A percentile compares a stretch with the other conserved stretches of the same genome.
These are phyloP conservation scores for Pterocles gutturalis DNA, from an alignment of 2,113 vertebrate genomes.

Conservation along the genomic window DNA sequence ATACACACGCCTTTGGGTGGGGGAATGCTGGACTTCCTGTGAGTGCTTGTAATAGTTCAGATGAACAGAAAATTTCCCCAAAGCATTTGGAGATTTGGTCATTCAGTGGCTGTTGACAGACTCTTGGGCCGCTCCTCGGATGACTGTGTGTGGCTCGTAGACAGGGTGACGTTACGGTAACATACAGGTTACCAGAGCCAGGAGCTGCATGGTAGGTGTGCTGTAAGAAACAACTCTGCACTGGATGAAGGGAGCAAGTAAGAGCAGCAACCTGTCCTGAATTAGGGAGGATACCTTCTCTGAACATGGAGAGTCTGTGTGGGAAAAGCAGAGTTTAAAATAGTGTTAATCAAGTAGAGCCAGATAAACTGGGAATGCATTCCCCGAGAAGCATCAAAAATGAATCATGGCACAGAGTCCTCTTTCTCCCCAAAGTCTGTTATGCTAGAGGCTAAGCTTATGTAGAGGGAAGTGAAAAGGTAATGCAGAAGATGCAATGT, in stretches of 20 bases:
- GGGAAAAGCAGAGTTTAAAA: neutral
- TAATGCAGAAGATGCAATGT: neutral
- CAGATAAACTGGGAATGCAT: neutral
- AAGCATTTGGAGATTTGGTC: neutral
- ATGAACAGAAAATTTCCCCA: neutral
- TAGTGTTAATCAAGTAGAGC: neutral
- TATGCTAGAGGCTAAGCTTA: neutral
- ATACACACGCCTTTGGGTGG: neutral
- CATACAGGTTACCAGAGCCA: neutral
- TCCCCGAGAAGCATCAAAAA: neutral
- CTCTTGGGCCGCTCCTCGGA: neutral
- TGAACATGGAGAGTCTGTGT: neutral
- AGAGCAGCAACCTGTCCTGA: neutral
- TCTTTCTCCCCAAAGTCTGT: neutral
- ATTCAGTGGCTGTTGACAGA: neutral
- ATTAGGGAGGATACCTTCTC: neutral
- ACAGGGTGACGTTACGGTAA: rapidly evolving
- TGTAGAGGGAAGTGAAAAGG: neutral
- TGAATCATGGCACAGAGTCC: rapidly evolving
- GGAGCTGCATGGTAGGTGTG: rapidly evolving
- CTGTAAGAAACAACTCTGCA: neutral
- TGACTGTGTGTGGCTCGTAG: neutral
- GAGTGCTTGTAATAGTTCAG: neutral
- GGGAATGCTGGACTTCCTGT: neutral
- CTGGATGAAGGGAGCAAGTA: rapidly evolving